These are phyloP conservation scores for Oryzias curvinotus DNA, from an alignment of 2,113 vertebrate species.

Conservation along the genomic window DNA sequence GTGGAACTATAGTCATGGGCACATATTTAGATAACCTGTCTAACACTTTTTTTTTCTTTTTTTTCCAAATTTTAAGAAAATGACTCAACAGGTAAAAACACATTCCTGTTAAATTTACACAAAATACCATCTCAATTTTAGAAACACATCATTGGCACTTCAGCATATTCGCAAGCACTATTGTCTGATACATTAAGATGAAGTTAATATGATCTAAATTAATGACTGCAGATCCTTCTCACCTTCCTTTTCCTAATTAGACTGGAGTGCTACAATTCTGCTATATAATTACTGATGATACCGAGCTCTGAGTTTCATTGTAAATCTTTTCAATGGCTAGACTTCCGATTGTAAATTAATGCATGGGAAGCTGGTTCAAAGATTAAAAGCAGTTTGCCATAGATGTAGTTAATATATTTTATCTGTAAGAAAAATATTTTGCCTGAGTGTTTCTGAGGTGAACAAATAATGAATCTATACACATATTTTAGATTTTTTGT, in stretches of 20 bases:
- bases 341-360: constrained; percentile 49
- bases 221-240: constrained; percentile 61
- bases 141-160: constrained; percentile 30
- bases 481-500: neutral
- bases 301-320: constrained; percentile 72
- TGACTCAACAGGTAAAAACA: constrained; percentile 12
- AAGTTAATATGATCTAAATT: constrained; percentile 46
- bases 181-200: constrained; percentile 38
- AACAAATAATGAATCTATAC: constrained; percentile 2
- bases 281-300: constrained; percentile 68
- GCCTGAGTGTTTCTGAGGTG: neutral
- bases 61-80: no score
- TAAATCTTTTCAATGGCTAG: constrained; percentile 59
- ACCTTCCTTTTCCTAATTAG: constrained; percentile 67
- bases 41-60: no score
- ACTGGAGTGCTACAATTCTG: constrained; percentile 41
- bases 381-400: constrained; percentile 18
- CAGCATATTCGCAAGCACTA: constrained; percentile 10
- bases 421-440: constrained; percentile 7
- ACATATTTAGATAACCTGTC: no score
- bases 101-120: constrained; percentile 7
- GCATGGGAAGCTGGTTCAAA: constrained; percentile 47
- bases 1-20: neutral
- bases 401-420: neutral
- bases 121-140: constrained; percentile 14